phyloP scores from a whole-genome alignment of 2,888 invertebrate genomes.

The Tubiluchus corallicola region DNA sequence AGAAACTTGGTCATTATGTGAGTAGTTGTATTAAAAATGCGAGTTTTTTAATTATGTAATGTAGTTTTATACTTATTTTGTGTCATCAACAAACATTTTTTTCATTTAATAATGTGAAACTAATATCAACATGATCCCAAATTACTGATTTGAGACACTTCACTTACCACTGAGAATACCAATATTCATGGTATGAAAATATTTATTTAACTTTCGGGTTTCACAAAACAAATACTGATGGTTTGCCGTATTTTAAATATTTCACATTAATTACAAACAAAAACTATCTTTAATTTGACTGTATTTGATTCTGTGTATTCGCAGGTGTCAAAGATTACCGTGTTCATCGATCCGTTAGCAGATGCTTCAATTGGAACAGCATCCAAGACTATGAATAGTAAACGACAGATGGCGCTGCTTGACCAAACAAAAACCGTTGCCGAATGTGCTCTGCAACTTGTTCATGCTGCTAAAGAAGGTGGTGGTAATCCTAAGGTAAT shows the following conservation, averaged over 20 bases:
- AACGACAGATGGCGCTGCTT: constrained; percentile 63
- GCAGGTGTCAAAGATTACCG: constrained; percentile 27
- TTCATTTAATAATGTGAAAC: background rate
- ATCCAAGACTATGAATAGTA: constrained; percentile 68
- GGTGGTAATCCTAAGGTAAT: constrained; percentile 74
- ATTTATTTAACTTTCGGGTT: too few species aligned
- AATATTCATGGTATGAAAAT: too few species aligned
- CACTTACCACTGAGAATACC: too few species aligned
- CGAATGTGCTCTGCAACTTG: constrained; percentile 70
- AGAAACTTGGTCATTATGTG: constrained; percentile 1
- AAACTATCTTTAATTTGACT: too few species aligned
- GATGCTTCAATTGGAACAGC: constrained; percentile 57
- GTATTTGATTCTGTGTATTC: too few species aligned
- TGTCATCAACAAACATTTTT: constrained; percentile 17
- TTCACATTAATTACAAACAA: too few species aligned
- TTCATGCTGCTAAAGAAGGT: constrained; percentile 64
- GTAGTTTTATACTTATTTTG: constrained; percentile 31
- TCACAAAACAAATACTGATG: too few species aligned
- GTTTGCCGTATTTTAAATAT: too few species aligned
- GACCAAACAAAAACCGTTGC: constrained; percentile 85
- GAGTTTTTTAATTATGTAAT: constrained; percentile 8
- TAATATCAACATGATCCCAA: background rate
- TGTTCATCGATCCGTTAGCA: constrained; percentile 59
- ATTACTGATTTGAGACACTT: too few species aligned
- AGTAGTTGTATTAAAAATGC: too few species aligned